A percentile compares a stretch with the other conserved stretches of the same genome.
Evolutionary conservation across 2,888 invertebrate genomes (phyloP).

Genomic region (Dolichopus griseipennis): DNA sequence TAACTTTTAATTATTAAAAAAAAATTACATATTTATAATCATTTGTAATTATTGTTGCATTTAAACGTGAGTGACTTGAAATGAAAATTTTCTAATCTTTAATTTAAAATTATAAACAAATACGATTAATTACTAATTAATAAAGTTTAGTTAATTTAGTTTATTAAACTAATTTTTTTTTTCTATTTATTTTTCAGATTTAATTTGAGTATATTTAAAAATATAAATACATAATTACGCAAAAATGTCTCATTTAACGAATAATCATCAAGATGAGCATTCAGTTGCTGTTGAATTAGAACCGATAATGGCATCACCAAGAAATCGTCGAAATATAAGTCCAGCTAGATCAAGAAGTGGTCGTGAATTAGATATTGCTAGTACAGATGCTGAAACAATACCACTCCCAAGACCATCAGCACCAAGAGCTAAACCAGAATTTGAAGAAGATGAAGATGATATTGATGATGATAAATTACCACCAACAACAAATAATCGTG

Average conservation of each 20-base stretch:
- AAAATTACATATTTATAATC: no score
- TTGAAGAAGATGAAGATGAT: slow-evolving; percentile 5
- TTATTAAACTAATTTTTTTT: no score
- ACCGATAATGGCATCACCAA: background rate
- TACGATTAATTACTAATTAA: no score
- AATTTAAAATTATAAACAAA: no score
- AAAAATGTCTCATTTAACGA: background rate
- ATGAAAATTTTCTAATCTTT: no score
- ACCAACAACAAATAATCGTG: slow-evolving; percentile 45
- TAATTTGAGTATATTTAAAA: no score
- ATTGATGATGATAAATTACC: slow-evolving; percentile 42
- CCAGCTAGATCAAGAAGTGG: background rate
- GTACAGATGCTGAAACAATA: background rate
- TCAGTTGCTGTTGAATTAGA: background rate
- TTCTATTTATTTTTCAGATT: no score
- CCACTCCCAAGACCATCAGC: slow-evolving; percentile 10
- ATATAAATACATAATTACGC: no score
- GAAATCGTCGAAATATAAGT: background rate
- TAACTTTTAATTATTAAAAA: no score
- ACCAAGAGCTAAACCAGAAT: background rate
- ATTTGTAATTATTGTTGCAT: no score
- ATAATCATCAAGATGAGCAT: background rate
- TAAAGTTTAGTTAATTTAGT: no score
- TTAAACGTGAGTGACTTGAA: no score
- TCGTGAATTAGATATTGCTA: background rate